Evolutionary conservation across 2,113 vertebrate genomes (phyloP).

Genomic region (Caranx ignobilis): DNA sequence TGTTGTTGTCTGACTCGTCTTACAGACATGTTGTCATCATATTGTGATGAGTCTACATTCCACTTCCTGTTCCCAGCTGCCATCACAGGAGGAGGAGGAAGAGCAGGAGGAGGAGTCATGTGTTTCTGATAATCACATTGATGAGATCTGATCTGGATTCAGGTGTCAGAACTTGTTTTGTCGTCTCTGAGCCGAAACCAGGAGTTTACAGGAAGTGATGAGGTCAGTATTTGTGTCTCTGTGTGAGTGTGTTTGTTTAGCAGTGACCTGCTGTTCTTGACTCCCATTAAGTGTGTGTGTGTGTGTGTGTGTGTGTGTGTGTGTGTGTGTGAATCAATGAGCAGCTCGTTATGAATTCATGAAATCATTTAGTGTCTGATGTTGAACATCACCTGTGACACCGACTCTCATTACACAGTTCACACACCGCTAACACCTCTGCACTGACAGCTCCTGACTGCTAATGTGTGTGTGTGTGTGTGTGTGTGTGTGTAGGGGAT

Average conservation of each 20-base stretch:
- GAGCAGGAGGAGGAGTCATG: too few relatives aligned
- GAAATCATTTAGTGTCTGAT: constrained; percentile 7
- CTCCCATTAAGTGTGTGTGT: constrained; percentile 17
- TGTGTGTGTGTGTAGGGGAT: too few relatives aligned
- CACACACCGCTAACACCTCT: neutral
- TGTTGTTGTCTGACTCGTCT: too few relatives aligned
- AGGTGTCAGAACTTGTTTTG: neutral
- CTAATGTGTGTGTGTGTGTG: neutral
- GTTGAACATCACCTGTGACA: constrained; percentile 37
- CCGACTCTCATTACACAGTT: constrained; percentile 3
- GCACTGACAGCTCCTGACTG: neutral
- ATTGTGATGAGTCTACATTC: too few relatives aligned
- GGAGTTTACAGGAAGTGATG: too few relatives aligned
- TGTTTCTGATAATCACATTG: neutral
- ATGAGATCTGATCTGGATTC: neutral
- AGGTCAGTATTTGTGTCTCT: neutral
- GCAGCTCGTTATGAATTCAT: constrained; percentile 35
- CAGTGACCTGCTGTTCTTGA: constrained; percentile 1
- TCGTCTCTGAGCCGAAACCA: too few relatives aligned
- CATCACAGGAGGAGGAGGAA: neutral
- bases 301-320: neutral
- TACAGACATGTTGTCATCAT: too few relatives aligned
- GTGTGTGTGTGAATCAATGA: constrained; percentile 13
- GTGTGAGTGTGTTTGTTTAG: neutral
- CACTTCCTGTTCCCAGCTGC: too few relatives aligned